Evolutionary conservation across 2,797 vertebrate genomes (phyloP).

Genomic region (Sebastes melanostomus): DNA sequence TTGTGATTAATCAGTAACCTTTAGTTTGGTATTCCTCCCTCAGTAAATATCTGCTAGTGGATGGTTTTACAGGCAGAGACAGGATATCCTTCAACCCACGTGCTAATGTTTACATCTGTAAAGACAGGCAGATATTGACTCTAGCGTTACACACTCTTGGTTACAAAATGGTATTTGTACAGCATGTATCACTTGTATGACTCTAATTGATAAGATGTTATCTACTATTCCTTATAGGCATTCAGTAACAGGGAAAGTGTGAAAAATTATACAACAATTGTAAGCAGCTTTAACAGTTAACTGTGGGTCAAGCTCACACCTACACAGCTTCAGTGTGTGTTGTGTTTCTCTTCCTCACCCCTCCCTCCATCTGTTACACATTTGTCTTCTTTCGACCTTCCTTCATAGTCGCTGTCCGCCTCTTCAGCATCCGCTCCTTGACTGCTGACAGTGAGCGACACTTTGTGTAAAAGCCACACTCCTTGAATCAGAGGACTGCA

Average conservation of each 20-base stretch:
- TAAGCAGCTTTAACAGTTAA: neutral
- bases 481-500: neutral
- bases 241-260: neutral
- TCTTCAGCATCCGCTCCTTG: neutral
- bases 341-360: neutral
- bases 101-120: constrained; percentile 27
- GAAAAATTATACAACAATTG: neutral
- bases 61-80: neutral
- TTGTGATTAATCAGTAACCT: constrained; percentile 52
- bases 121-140: neutral
- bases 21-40: constrained; percentile 26
- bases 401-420: neutral
- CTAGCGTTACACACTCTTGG: neutral
- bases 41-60: constrained; percentile 30
- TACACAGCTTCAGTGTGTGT: neutral
- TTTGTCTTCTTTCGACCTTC: neutral
- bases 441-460: neutral
- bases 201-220: neutral
- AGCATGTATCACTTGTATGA: neutral
- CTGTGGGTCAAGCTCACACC: neutral
- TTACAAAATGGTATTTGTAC: neutral
- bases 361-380: neutral
- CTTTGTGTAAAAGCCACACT: neutral
- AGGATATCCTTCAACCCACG: constrained; percentile 32
- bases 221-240: neutral